Percentiles rank a stretch among this genome's conserved stretches.
Conservation (phyloP, 1,140 invertebrate genomes). For the Drosophila miranda region DNA sequence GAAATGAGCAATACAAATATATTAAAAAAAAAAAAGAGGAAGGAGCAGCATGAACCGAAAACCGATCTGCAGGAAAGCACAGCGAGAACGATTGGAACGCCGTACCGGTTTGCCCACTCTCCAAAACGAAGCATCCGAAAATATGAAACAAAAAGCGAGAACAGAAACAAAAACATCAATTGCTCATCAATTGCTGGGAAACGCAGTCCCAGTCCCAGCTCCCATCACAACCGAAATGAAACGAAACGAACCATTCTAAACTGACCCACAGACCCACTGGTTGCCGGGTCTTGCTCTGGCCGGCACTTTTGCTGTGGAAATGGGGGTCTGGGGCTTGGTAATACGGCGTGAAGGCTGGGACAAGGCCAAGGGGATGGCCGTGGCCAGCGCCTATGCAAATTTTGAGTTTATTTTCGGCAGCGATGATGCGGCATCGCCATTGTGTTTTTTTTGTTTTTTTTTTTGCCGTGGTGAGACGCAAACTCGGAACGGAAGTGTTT, state of each 20-base stretch:
- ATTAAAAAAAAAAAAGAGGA: slow-evolving; percentile 2
- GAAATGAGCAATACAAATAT: slow-evolving; percentile 18
- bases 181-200: slow-evolving; percentile 68
- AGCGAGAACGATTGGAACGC: slow-evolving; percentile 45
- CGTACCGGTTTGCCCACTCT: slow-evolving; percentile 33
- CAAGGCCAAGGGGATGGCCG: not conserved
- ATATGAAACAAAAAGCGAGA: slow-evolving; percentile 13
- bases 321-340: not conserved
- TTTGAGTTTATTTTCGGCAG: slow-evolving; percentile 59
- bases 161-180: slow-evolving; percentile 44
- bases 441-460: slow-evolving; percentile 4
- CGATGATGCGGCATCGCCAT: slow-evolving; percentile 16
- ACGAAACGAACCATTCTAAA: slow-evolving; percentile 6
- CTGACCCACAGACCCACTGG: slow-evolving; percentile 66
- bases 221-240: not conserved
- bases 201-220: slow-evolving; percentile 28
- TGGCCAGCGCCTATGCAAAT: slow-evolving; percentile 29
- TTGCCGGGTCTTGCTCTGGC: slow-evolving; percentile 18
- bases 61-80: slow-evolving; percentile 13
- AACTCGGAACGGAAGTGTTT: slow-evolving; percentile 71
- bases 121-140: not conserved
- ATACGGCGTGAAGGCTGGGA: not conserved
- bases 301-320: slow-evolving; percentile 4
- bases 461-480: slow-evolving; percentile 21
- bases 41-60: slow-evolving; percentile 6